Percentiles rank a stretch among this genome's conserved stretches.
Evolutionary conservation across 2,113 vertebrate genomes (phyloP).

Genomic region (Aviceda subcristata): DNA sequence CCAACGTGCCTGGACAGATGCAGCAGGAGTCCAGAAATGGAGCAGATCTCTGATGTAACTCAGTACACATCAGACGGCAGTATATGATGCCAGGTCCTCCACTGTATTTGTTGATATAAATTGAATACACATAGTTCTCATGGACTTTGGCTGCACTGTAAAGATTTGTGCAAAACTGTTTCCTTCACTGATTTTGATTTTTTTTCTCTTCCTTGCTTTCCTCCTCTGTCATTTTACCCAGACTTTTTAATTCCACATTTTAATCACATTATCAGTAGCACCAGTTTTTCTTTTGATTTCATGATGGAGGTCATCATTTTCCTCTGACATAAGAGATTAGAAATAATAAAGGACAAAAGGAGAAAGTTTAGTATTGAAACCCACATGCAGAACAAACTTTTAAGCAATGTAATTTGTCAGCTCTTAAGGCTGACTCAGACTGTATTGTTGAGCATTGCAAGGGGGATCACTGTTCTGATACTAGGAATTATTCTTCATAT

Average conservation of each 20-base stretch:
- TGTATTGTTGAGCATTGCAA: neutral
- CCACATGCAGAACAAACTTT: neutral
- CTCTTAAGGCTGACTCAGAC: neutral
- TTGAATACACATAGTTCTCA: neutral
- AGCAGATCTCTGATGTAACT: neutral
- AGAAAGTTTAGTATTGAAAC: neutral
- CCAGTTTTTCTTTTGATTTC: neutral
- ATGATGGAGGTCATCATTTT: neutral
- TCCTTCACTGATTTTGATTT: neutral
- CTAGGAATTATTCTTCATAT: neutral
- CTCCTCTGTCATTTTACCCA: neutral
- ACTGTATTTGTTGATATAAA: neutral
- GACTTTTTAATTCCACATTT: neutral
- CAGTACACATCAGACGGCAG: fast-evolving
- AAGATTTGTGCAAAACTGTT: neutral
- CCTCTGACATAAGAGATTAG: neutral
- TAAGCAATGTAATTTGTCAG: neutral
- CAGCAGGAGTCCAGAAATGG: neutral
- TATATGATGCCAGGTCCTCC: neutral
- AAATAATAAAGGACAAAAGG: neutral
- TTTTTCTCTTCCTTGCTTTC: neutral
- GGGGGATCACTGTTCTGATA: neutral
- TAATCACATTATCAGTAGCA: neutral
- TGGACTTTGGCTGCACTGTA: neutral
- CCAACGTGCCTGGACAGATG: fast-evolving